Evolutionary conservation across 2,797 vertebrate species (phyloP).

Genomic region (Alcedo atthis): DNA sequence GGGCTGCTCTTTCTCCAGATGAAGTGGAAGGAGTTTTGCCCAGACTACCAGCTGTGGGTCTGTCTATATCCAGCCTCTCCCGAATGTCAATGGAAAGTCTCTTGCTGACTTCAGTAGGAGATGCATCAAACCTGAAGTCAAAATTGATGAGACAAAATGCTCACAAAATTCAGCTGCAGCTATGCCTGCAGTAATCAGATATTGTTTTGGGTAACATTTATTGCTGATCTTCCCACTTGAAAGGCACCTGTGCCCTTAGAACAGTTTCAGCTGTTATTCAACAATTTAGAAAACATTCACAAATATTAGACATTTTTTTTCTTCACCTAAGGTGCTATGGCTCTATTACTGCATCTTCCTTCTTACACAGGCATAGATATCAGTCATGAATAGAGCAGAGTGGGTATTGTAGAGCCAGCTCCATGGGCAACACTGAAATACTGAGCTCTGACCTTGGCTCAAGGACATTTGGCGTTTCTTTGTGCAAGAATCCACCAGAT

Average conservation of each 20-base stretch:
- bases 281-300: neutral
- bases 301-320: neutral
- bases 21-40: neutral
- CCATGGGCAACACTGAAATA: neutral
- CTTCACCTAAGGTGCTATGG: neutral
- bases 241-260: neutral
- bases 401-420: neutral
- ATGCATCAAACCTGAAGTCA: neutral
- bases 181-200: neutral
- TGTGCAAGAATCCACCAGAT: neutral
- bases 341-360: neutral
- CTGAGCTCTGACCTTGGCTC: neutral
- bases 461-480: neutral
- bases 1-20: neutral
- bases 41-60: neutral
- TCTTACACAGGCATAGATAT: neutral
- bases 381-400: neutral
- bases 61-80: neutral
- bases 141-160: neutral
- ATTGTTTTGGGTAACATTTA: neutral
- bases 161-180: neutral
- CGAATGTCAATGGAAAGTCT: neutral
- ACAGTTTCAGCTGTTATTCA: neutral
- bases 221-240: neutral
- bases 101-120: slow-evolving; percentile 1